Evolutionary conservation across 2,113 vertebrate species (phyloP), one percentile per base, ranked within the genome.

Genomic region (Marmota monax): DNA sequence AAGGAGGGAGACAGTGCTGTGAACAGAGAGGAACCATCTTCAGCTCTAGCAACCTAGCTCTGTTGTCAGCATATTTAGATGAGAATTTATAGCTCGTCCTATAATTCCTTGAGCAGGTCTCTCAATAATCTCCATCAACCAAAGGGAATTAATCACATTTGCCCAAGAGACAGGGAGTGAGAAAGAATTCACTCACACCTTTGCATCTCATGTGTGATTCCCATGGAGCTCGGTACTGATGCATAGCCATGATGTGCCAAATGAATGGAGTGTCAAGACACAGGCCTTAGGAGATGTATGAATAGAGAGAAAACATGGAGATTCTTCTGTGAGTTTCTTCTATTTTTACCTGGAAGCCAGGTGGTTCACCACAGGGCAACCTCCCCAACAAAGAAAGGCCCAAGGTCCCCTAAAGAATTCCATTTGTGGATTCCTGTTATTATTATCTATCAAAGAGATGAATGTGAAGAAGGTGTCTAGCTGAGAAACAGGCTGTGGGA

Each of bases 101-200:
- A 2, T 48, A 25, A 76, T 65, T 85, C 63, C 61, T 91, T 34
- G 29, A 87, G n/a, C 25, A 70, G 27, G 7, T 65, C 16, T 23
- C 73, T 88, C 72, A 63, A 51, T 45, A 67, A 23, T 73, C 56
- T 90, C 89, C 32, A 73, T 88, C 39, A 84, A 34, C 73, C 77
- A 86, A 92, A 92, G 29, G 34, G 77, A 83, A 88, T 56, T 70
- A 85, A 93, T 27, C 78, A 86, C 37, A 48, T 88, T 84, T 92
- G n/a, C 22, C 53, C 29, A 25, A 86, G 34, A 39, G 37, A 48
- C 12, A 80, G n/a, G 17, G 7, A 39, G 25, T 32, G 11, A 32
- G 17, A 20, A 53, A 12, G 42, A 76, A 42, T 67, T 58, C 48
- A 42, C 22, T 61, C 61, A 88, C 85, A 74, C 3, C 70, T 93